These are phyloP conservation scores for Melanotaenia duboulayi DNA, from an alignment of 2,113 vertebrate species.

Conservation along the genomic window DNA sequence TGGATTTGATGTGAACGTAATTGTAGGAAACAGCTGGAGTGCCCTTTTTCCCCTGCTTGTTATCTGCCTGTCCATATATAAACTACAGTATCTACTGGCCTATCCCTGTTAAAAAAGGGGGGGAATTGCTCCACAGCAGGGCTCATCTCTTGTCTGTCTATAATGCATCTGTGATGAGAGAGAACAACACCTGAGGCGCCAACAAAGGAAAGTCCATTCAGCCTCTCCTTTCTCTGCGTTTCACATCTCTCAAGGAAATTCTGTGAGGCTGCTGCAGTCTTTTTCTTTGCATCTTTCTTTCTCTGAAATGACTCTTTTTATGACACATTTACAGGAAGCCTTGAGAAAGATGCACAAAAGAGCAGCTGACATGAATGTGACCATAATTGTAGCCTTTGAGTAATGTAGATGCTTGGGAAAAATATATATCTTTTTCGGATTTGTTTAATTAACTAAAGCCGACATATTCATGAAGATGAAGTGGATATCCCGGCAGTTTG, in stretches of 20 bases:
- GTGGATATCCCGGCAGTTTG: conserved; percentile 24
- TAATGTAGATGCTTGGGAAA: conserved; percentile 3
- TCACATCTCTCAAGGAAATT: conserved; percentile 4
- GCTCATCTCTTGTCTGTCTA: conserved; percentile 38
- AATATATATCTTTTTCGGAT: background rate
- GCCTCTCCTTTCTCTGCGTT: background rate
- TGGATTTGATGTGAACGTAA: conserved; percentile 5
- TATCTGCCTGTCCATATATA: conserved; percentile 18
- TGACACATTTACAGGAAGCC: background rate
- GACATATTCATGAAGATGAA: conserved; percentile 10
- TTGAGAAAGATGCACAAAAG: conserved; percentile 30
- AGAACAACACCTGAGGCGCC: conserved; percentile 18
- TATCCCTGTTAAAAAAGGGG: background rate
- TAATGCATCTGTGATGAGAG: conserved; percentile 45
- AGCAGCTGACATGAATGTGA: conserved; percentile 25
- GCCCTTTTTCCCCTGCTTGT: conserved; percentile 3
- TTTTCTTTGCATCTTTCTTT: conserved; percentile 11
- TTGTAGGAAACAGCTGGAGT: conserved; percentile 8
- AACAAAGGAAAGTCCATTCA: conserved; percentile 22
- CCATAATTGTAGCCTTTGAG: conserved; percentile 15
- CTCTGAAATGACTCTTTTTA: conserved; percentile 18
- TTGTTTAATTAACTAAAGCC: conserved; percentile 38
- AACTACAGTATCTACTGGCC: background rate
- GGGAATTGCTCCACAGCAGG: conserved; percentile 17
- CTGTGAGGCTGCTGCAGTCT: background rate